A percentile compares a stretch with the other conserved stretches of the same genome.
Conservation (phyloP, 2,888 invertebrate genomes). For the Sycophila texana region DNA sequence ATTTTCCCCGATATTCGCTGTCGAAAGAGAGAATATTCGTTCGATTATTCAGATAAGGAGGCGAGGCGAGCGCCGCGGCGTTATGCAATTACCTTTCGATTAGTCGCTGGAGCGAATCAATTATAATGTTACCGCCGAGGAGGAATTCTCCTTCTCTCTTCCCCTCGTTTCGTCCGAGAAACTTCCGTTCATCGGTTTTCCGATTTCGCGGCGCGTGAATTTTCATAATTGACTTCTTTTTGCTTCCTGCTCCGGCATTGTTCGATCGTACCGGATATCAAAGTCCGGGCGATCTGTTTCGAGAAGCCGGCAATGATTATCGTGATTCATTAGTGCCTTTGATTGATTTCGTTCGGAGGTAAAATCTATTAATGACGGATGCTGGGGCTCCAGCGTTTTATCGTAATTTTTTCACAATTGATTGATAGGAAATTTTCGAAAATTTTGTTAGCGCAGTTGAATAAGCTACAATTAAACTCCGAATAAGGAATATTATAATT, state of each 20-base stretch:
- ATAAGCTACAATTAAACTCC: too few species aligned
- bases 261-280: conserved; percentile 26
- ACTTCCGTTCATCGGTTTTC: conserved; percentile 45
- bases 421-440: too few species aligned
- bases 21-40: conserved; percentile 44
- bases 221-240: conserved; percentile 39
- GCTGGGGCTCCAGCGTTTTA: too few species aligned
- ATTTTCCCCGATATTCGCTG: conserved; percentile 44
- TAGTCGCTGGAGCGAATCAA: conserved; percentile 51
- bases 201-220: background rate
- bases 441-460: too few species aligned
- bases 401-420: too few species aligned
- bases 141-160: background rate
- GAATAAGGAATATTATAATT: too few species aligned
- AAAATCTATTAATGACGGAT: background rate
- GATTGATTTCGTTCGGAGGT: background rate
- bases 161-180: background rate
- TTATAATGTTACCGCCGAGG: conserved; percentile 27
- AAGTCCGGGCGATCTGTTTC: background rate
- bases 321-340: background rate
- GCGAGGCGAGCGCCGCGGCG: background rate
- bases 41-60: conserved; percentile 49
- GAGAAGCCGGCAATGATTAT: background rate
- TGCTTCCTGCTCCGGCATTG: conserved; percentile 2
- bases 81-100: conserved; percentile 51